These are phyloP conservation scores for Epizoanthus illoricatus DNA, from an alignment of 92 coral and sea anemone genomes.

Conservation along the genomic window DNA sequence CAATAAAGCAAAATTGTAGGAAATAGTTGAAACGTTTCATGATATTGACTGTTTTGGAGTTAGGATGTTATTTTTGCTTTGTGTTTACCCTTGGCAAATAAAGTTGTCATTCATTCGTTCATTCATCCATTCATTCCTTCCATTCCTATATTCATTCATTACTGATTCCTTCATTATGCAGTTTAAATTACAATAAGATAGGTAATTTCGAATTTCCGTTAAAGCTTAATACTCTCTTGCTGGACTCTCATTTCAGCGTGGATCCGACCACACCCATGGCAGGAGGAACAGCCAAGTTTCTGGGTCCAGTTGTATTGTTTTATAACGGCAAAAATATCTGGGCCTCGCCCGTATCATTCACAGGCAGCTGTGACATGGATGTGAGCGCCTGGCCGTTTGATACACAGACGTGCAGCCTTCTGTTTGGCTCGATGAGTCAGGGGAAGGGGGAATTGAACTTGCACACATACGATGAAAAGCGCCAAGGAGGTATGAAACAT, in stretches of 20 bases:
- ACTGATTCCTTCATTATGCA: too few species aligned
- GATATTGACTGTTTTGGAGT: too few species aligned
- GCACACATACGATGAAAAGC: conserved; percentile 20
- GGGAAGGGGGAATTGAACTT: conserved; percentile 47
- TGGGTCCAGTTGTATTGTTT: neutral
- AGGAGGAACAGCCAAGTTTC: conserved; percentile 27
- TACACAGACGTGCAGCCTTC: conserved; percentile 61
- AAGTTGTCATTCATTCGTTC: too few species aligned
- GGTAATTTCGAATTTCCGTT: neutral
- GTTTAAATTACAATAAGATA: neutral
- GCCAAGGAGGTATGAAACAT: conserved; percentile 8
- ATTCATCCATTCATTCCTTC: too few species aligned
- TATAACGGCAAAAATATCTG: conserved; percentile 35
- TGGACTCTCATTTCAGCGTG: neutral
- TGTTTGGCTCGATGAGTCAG: conserved; percentile 84
- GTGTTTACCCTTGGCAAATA: too few species aligned
- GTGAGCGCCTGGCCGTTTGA: conserved; percentile 79
- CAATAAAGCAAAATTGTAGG: too few species aligned
- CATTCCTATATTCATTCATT: too few species aligned
- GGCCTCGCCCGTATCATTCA: conserved; percentile 87
- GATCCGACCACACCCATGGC: conserved; percentile 16
- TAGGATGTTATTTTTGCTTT: too few species aligned
- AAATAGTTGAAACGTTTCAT: too few species aligned
- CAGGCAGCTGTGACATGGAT: conserved; percentile 75
- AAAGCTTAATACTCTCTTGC: too few species aligned